phyloP scores from a whole-genome alignment of 2,113 vertebrate genomes.

The Trematocara unimaculatum region DNA sequence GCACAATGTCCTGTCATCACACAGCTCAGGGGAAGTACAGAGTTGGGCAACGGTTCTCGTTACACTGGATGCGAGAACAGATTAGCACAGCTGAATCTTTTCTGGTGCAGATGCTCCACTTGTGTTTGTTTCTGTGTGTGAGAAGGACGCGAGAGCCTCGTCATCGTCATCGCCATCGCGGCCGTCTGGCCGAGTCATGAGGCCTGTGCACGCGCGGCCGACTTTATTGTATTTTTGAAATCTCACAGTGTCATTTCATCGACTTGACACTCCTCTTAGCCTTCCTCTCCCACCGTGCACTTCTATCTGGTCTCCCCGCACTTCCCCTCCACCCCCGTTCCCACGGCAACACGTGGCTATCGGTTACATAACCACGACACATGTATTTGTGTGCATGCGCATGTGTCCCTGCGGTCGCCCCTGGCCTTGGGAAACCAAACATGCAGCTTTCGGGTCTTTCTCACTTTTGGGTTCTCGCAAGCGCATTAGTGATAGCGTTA shows the following conservation, averaged over 20 bases:
- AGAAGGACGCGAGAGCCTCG: neutral
- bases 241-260: conserved; percentile 1
- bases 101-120: neutral
- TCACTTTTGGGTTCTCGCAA: neutral
- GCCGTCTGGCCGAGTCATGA: neutral
- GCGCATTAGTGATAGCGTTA: conserved; percentile 11
- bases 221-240: neutral
- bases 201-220: neutral
- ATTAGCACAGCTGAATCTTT: neutral
- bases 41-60: neutral
- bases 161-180: neutral
- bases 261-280: neutral
- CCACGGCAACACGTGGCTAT: conserved; percentile 48
- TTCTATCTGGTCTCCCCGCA: neutral
- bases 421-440: conserved; percentile 7
- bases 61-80: neutral
- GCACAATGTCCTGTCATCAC: neutral
- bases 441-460: neutral
- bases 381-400: neutral
- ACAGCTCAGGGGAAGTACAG: neutral
- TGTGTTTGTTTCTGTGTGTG: neutral
- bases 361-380: conserved; percentile 38
- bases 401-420: neutral
- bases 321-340: conserved; percentile 1
- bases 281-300: neutral